phyloP scores from a whole-genome alignment of 2,888 invertebrate species.

The Drosophila kokeensis region DNA sequence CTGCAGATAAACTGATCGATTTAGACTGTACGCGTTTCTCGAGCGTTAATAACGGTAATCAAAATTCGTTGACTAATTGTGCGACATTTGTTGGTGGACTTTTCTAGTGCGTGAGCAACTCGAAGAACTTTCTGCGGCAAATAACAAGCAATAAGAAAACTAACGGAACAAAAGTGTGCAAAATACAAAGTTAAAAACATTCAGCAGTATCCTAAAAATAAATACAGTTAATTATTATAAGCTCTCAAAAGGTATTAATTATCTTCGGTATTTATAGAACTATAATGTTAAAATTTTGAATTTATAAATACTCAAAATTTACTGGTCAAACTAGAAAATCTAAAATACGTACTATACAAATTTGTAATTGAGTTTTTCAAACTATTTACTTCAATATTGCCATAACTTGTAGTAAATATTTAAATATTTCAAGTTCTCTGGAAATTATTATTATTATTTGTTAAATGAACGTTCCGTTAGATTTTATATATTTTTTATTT shows the following conservation, averaged over 20 bases:
- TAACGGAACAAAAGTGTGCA: constrained; percentile 23
- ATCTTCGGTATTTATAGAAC: neutral
- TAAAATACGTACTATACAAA: neutral
- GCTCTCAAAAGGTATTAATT: constrained; percentile 37
- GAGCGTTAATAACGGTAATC: constrained; percentile 5
- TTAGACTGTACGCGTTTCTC: neutral
- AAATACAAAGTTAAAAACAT: constrained; percentile 10
- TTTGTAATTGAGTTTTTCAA: neutral
- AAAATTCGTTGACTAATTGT: neutral
- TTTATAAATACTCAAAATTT: neutral
- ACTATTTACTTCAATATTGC: neutral
- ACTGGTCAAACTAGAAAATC: neutral
- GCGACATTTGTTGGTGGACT: constrained; percentile 26
- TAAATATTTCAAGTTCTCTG: neutral
- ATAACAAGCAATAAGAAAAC: neutral
- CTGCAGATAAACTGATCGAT: neutral
- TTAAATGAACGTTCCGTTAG: neutral
- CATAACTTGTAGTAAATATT: neutral
- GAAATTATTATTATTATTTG: neutral
- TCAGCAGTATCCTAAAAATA: neutral
- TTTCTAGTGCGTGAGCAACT: constrained; percentile 16
- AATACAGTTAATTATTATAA: neutral
- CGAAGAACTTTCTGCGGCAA: neutral
- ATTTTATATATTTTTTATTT: neutral
- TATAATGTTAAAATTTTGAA: neutral